Evolutionary conservation across 2,888 invertebrate species (phyloP).

Genomic region (Yponomeuta sedellus): DNA sequence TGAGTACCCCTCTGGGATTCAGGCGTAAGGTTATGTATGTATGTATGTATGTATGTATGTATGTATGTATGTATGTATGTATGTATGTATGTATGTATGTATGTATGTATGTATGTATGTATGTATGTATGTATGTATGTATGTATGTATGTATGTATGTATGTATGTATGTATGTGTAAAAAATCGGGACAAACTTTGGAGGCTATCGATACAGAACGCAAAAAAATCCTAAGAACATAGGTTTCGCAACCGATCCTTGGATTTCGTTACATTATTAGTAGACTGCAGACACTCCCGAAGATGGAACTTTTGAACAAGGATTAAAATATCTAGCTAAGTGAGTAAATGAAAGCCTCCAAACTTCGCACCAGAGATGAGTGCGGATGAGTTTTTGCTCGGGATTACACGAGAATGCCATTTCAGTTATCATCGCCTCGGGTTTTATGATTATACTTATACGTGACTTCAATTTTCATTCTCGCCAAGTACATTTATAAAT

Average conservation of each 20-base stretch:
- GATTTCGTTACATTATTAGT: constrained; percentile 6
- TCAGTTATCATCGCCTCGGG: constrained; percentile 15
- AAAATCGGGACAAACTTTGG: background rate
- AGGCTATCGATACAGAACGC: background rate
- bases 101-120: too few species aligned
- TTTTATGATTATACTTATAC: constrained; percentile 16
- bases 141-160: too few species aligned
- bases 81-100: too few species aligned
- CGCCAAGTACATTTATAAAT: background rate
- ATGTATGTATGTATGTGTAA: too few species aligned
- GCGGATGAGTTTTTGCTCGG: constrained; percentile 12
- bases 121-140: too few species aligned
- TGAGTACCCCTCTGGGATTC: too few species aligned
- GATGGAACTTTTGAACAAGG: constrained; percentile 2
- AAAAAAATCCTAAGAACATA: background rate
- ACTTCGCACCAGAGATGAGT: background rate
- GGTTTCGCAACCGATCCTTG: background rate
- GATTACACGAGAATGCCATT: constrained; percentile 17
- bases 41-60: too few species aligned
- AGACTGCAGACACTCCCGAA: background rate
- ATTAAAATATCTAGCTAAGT: constrained; percentile 14
- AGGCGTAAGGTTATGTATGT: too few species aligned
- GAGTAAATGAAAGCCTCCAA: constrained; percentile 7
- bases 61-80: too few species aligned
- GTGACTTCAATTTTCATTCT: constrained; percentile 15